Conservation (phyloP, 2,888 invertebrate species). For the Rotaria sp. region DNA sequence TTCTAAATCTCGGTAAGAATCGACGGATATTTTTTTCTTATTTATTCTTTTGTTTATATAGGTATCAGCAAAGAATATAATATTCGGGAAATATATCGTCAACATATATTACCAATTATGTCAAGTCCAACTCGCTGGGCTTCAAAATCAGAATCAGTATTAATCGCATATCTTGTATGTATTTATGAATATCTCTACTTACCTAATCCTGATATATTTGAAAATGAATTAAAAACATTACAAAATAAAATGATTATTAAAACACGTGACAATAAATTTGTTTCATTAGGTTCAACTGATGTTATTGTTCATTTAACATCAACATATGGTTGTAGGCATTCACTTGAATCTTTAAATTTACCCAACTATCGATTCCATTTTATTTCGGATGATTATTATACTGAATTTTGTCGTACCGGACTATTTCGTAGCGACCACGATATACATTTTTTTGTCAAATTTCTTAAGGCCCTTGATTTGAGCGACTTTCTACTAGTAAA, state of each 20-base stretch:
- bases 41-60: background rate
- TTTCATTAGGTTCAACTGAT: background rate
- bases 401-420: background rate
- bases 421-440: background rate
- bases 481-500: background rate
- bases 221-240: conserved; percentile 2
- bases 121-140: background rate
- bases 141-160: background rate
- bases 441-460: background rate
- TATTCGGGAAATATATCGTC: background rate
- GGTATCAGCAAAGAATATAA: background rate
- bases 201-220: background rate
- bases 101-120: background rate
- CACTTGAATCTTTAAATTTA: background rate
- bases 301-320: background rate
- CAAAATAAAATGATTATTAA: background rate
- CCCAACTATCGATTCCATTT: background rate
- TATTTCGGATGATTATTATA: background rate
- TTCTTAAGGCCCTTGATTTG: background rate
- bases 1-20: background rate
- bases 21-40: background rate
- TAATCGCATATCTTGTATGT: background rate
- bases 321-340: background rate
- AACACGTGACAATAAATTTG: background rate
- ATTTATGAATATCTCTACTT: background rate